Evolutionary conservation across 2,797 vertebrate genomes (phyloP).

Genomic region (Myotis planiceps): DNA sequence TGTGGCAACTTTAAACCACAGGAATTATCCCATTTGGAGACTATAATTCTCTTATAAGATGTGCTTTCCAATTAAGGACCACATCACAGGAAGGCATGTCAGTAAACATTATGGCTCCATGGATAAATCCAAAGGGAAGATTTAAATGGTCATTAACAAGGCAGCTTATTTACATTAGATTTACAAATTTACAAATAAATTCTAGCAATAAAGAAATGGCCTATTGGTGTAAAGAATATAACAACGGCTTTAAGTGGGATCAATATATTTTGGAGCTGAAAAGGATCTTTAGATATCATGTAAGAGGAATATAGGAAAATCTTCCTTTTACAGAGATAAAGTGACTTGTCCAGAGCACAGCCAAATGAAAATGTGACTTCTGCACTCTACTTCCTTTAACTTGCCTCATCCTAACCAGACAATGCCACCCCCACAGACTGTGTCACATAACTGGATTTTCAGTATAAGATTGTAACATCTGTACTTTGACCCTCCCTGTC

Average conservation of each 20-base stretch:
- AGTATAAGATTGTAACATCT: not conserved
- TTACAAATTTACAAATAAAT: slow-evolving; percentile 47
- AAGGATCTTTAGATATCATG: not conserved
- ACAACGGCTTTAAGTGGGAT: not conserved
- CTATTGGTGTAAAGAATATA: not conserved
- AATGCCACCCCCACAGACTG: not conserved
- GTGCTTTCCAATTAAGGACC: slow-evolving; percentile 62
- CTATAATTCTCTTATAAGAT: slow-evolving; percentile 68
- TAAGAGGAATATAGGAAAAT: not conserved
- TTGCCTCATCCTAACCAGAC: not conserved
- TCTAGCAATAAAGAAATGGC: not conserved
- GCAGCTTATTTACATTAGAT: slow-evolving; percentile 62
- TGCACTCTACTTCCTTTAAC: not conserved
- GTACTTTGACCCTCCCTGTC: not conserved
- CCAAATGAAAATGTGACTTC: not conserved
- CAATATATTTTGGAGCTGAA: not conserved
- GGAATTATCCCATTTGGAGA: slow-evolving; percentile 64
- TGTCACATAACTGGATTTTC: not conserved
- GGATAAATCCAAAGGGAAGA: slow-evolving; percentile 51
- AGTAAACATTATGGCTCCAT: slow-evolving; percentile 62
- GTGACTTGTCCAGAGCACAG: not conserved
- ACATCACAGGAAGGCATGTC: slow-evolving; percentile 42
- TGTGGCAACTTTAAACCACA: slow-evolving; percentile 61
- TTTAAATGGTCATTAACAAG: slow-evolving; percentile 61
- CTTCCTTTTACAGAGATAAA: not conserved